phyloP scores from a whole-genome alignment of 2,113 vertebrate genomes.

The Brachionichthys hirsutus region DNA sequence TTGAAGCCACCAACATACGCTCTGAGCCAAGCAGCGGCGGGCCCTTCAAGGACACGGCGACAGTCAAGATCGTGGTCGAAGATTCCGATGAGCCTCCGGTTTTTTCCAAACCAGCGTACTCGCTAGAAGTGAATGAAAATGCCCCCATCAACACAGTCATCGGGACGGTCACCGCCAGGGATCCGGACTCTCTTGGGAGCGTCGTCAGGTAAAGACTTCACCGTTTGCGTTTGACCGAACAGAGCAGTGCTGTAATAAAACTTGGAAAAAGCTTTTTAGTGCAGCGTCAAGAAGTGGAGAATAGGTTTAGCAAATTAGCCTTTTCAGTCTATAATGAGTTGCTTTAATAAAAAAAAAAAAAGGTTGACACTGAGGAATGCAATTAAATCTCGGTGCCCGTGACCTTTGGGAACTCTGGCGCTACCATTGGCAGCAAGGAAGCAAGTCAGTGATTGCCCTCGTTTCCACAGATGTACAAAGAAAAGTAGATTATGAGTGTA shows the following conservation, averaged over 20 bases:
- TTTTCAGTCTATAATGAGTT: conserved; percentile 56
- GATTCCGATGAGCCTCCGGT: conserved; percentile 93
- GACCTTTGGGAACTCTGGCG: conserved; percentile 54
- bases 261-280: conserved; percentile 4
- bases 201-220: conserved; percentile 84
- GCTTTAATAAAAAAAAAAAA: conserved; percentile 61
- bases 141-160: conserved; percentile 89
- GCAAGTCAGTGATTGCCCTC: conserved; percentile 26
- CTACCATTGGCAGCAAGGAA: conserved; percentile 10
- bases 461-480: conserved; percentile 37
- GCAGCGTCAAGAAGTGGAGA: conserved; percentile 11
- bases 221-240: not conserved
- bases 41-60: conserved; percentile 93
- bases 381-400: conserved; percentile 56
- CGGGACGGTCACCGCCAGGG: conserved; percentile 87
- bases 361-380: conserved; percentile 47
- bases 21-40: conserved; percentile 82
- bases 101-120: conserved; percentile 87
- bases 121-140: conserved; percentile 93
- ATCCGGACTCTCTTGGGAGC: conserved; percentile 86
- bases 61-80: conserved; percentile 88
- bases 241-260: not conserved
- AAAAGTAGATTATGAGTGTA: conserved; percentile 35
- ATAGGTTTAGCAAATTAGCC: conserved; percentile 36
- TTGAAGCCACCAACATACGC: conserved; percentile 90